Base-by-base conservation (phyloP, 1,140 invertebrate species). In the Apocrypta bakeri region DNA sequence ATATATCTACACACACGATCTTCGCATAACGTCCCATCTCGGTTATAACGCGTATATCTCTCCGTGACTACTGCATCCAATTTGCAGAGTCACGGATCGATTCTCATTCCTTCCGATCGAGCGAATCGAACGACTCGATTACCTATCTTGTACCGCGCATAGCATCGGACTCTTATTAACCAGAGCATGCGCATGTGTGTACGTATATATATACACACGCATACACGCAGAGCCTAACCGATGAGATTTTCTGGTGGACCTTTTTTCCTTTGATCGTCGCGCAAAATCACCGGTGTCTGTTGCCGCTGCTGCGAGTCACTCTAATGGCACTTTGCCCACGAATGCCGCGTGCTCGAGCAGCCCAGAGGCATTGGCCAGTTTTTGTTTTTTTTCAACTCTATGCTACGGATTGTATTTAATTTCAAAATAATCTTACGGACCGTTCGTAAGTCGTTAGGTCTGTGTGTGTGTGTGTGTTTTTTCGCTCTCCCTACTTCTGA, bases 81-180 rank as follows among this genome's bases (percentile, higher is more conserved):
- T 79, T 83, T 83, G 82, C 82, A 83, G 76, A 83, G 76, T 83
- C 82, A 83, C 71, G 76, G 76, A 83, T 83, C 76, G 82, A 83
- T 83, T 79, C 82, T 79, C 76, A 75, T 83, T 79, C 76, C 76
- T 83, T 42, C 69, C 76, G 82, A 79, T 83, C 82, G 82, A 79
- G 76, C 75, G 74, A 72, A 82, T 77, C 73, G 81, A 82, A 82
- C 74, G 81, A 74, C 82, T 83, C 82, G 82, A 83, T 83, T 83
- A 79, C 76, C 82, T 83, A 73, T 82, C 72, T 56, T 68, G 48
- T 48, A 33, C 64, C 42, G 79, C 25, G 42, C 64, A 8, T 69
- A 24, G 63, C 17, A n/a, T 14, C 64, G 73, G 64, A 9, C 66
- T 83, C 81, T 83, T 78, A 83, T 83, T 83, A 83, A 42, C 27